Evolutionary conservation across 2,888 invertebrate genomes (phyloP).

Genomic region (Leptinotarsa juncta): DNA sequence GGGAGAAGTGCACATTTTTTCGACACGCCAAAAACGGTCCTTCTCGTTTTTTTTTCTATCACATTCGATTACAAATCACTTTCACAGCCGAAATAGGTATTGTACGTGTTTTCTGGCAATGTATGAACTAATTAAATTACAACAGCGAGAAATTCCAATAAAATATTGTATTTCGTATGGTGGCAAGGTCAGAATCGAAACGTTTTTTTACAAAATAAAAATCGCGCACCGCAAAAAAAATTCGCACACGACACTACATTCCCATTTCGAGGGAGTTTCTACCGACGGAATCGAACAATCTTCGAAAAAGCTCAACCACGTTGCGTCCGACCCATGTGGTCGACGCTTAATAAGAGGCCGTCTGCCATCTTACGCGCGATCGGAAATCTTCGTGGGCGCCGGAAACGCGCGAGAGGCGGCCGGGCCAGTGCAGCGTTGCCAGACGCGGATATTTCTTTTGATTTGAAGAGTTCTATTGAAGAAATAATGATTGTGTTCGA

Average conservation of each 20-base stretch:
- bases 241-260: constrained; percentile 30
- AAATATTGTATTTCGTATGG: constrained; percentile 48
- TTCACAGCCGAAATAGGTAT: constrained; percentile 25
- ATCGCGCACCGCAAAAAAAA: constrained; percentile 21
- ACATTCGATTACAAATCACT: constrained; percentile 39
- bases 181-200: constrained; percentile 52
- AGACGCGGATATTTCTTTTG: no score
- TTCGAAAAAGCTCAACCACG: constrained; percentile 56
- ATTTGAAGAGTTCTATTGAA: no score
- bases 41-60: constrained; percentile 3
- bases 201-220: not conserved
- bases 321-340: constrained; percentile 67
- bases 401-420: constrained; percentile 21
- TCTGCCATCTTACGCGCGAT: constrained; percentile 61
- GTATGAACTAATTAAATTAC: constrained; percentile 23
- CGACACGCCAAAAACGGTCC: constrained; percentile 27
- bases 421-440: not conserved
- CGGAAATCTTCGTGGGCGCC: constrained; percentile 48
- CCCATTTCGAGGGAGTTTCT: not conserved
- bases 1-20: constrained; percentile 41
- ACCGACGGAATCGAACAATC: no score
- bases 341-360: constrained; percentile 64
- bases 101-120: not conserved
- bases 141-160: constrained; percentile 28
- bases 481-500: no score